Percentiles rank a stretch among this genome's conserved stretches.
These are phyloP conservation scores for Idaea straminata DNA, from an alignment of 2,888 invertebrate genomes.

Conservation along the genomic window DNA sequence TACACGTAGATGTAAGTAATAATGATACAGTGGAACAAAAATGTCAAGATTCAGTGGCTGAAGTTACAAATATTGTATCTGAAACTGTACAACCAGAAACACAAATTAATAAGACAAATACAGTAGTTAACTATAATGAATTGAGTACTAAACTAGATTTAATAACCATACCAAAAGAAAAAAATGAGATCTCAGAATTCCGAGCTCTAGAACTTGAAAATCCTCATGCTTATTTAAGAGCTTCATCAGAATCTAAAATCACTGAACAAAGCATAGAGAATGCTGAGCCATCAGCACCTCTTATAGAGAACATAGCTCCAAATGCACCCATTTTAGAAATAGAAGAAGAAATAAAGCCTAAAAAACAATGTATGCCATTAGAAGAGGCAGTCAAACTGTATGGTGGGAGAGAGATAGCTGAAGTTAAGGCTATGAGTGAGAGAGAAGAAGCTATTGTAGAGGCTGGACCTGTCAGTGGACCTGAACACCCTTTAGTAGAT, in stretches of 20 bases:
- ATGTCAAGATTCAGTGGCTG: background rate
- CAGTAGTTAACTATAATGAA: conserved; percentile 29
- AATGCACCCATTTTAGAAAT: conserved; percentile 62
- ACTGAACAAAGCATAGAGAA: conserved; percentile 1
- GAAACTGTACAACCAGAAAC: background rate
- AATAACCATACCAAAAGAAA: conserved; percentile 30
- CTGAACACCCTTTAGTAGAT: conserved; percentile 69
- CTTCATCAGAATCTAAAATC: conserved; percentile 11
- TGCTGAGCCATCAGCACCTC: conserved; percentile 6
- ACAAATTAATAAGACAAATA: background rate
- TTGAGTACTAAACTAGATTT: conserved; percentile 38
- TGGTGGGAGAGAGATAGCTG: conserved; percentile 60
- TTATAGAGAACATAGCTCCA: conserved; percentile 37
- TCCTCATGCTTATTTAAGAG: conserved; percentile 24
- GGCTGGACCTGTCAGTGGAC: conserved; percentile 53
- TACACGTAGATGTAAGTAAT: conserved; percentile 5
- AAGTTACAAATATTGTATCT: background rate
- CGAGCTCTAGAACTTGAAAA: conserved; percentile 29
- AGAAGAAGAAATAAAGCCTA: conserved; percentile 32
- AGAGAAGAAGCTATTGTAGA: conserved; percentile 62
- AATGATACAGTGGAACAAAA: background rate
- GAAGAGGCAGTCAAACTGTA: conserved; percentile 58
- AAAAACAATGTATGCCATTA: conserved; percentile 51
- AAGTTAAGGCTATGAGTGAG: conserved; percentile 59
- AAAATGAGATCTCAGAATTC: conserved; percentile 23